Evolutionary conservation across 2,113 vertebrate genomes (phyloP).

Genomic region (Proterorhinus semilunaris): DNA sequence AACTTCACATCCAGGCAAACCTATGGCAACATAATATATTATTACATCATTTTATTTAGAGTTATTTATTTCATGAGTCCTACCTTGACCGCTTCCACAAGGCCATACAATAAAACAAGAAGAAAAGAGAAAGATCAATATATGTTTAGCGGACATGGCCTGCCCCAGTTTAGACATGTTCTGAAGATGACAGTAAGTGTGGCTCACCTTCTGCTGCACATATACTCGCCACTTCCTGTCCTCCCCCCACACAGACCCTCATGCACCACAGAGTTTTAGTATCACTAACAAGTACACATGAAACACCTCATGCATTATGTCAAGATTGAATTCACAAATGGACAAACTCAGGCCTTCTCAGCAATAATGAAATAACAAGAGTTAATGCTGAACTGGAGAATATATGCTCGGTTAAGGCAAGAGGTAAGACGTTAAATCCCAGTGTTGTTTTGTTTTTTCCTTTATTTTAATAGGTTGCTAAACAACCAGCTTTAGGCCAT

Average conservation of each 20-base stretch:
- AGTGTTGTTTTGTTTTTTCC: too few species aligned
- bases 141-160: background rate
- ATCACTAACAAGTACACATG: background rate
- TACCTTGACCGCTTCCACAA: constrained; percentile 30
- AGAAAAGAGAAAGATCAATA: background rate
- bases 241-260: constrained; percentile 11
- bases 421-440: too few species aligned
- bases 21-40: constrained; percentile 6
- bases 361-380: too few species aligned
- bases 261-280: background rate
- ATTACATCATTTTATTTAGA: background rate
- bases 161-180: constrained; percentile 18
- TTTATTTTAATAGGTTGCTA: too few species aligned
- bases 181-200: background rate
- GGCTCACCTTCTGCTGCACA: background rate
- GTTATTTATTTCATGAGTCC: background rate
- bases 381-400: too few species aligned
- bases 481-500: too few species aligned
- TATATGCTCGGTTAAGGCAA: too few species aligned
- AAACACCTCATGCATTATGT: background rate
- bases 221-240: constrained; percentile 50
- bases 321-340: too few species aligned
- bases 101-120: constrained; percentile 11
- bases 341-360: too few species aligned
- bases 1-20: constrained; percentile 13